Evolutionary conservation across 2,113 vertebrate species (phyloP), one percentile per base, ranked within the genome.

Genomic region (Symphodus melops): DNA sequence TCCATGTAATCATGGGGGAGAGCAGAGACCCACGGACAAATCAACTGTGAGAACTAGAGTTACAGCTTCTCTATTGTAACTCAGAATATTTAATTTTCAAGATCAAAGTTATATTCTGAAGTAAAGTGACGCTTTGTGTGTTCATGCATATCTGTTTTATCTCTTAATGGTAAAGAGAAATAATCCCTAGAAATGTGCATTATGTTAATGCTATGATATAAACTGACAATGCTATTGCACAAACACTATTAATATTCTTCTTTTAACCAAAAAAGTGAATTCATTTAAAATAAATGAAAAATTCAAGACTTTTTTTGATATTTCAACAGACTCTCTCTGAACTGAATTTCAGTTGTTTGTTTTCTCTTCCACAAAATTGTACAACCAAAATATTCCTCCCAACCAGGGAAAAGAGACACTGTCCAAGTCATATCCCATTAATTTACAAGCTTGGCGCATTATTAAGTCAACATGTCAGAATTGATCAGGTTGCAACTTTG

Each of bases 1-100:
- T 85, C 77, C 60, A 59, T 84, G 73, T 89, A 85, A 91, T 93
- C 82, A 88, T 72, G 52, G 20, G 60, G 53, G 53, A 83, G 63
- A 19, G 75, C 49, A 63, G 75, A 81, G 77, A 81, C 69, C 72
- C 74, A 81, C 82, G 79, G 79, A 89, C 84, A 85, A 89, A 87
- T 86, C 58, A n/a, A 74, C 75, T 72, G 36, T 65, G 77, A 87
- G 83, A 65, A 51, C 75, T 74, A 62, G 65, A 77, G 75, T 87
- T 81, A 77, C 36, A 48, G 59, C 19, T 60, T 74, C 56, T 69
- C 64, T 21, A 46, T 80, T 72, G 59, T 53, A 72, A 70, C 21
- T 72, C 28, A 39, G 48, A 53, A 74, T 72, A 5, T 78, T 82
- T 76, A 23, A 55, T 80, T 72, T 75, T 57, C 33, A 82, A 81